A percentile compares a stretch with the other conserved stretches of the same genome.
These are phyloP conservation scores for Pseudomyrmex dendroicus DNA, from an alignment of 1,140 invertebrate genomes.

Conservation along the genomic window DNA sequence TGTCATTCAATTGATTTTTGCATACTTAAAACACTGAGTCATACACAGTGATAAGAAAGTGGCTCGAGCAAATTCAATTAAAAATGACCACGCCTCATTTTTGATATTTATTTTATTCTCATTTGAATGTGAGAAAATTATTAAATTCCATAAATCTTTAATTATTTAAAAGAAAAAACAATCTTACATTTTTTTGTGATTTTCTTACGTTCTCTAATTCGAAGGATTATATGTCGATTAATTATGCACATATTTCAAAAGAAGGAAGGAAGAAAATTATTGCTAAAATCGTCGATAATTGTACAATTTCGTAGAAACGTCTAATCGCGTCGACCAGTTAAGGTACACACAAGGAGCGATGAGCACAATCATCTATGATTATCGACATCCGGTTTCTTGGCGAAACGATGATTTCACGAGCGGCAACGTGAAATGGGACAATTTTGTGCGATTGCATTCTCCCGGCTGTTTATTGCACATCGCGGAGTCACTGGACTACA, in stretches of 20 bases:
- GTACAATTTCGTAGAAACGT: background rate
- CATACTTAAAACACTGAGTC: background rate
- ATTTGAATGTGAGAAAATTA: no score
- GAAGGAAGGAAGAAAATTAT: background rate
- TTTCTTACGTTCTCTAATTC: no score
- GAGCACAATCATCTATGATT: constrained; percentile 48
- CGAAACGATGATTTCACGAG: constrained; percentile 53
- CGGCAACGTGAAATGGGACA: constrained; percentile 47
- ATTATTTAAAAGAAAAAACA: no score
- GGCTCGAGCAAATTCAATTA: background rate
- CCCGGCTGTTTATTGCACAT: constrained; percentile 32
- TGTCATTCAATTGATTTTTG: background rate
- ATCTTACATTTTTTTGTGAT: no score
- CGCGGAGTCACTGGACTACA: constrained; percentile 36
- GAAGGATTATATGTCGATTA: background rate
- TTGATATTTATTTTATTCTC: no score
- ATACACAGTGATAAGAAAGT: background rate
- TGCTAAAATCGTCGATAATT: constrained; percentile 26
- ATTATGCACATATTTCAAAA: constrained; percentile 10
- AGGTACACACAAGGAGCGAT: constrained; percentile 38
- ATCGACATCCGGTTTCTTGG: constrained; percentile 43
- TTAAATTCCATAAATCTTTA: no score
- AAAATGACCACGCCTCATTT: background rate
- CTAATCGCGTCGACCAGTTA: constrained; percentile 14
- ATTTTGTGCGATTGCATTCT: constrained; percentile 56